Evolutionary conservation across 2,888 invertebrate species (phyloP).

Genomic region (Cephus nigrinus): DNA sequence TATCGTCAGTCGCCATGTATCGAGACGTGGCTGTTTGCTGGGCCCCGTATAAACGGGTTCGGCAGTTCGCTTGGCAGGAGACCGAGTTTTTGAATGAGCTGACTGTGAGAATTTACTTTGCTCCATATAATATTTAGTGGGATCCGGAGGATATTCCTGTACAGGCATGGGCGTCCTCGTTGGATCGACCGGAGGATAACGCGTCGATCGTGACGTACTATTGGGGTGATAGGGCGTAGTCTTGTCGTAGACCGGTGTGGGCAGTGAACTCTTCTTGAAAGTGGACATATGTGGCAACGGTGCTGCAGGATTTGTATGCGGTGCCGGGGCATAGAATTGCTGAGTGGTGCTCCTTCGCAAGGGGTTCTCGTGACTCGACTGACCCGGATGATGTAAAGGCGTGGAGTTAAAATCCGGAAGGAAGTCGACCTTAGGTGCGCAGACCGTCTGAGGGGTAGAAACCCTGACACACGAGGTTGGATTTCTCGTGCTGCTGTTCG

Average conservation of each 20-base stretch:
- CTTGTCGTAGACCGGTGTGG: constrained; percentile 41
- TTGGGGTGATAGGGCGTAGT: constrained; percentile 42
- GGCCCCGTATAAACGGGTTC: constrained; percentile 57
- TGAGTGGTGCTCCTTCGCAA: constrained; percentile 39
- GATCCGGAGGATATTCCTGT: constrained; percentile 47
- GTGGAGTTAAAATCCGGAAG: constrained; percentile 76
- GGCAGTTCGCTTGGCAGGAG: constrained; percentile 59
- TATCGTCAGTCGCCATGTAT: constrained; percentile 69
- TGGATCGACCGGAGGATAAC: constrained; percentile 43
- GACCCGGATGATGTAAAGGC: constrained; percentile 43
- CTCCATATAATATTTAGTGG: constrained; percentile 51
- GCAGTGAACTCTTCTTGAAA: constrained; percentile 56
- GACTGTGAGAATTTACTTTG: constrained; percentile 35
- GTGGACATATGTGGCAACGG: constrained; percentile 58
- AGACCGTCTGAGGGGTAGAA: constrained; percentile 57
- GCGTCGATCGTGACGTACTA: constrained; percentile 34
- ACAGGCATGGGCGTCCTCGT: constrained; percentile 36
- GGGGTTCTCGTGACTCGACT: constrained; percentile 21
- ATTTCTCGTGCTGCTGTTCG: constrained; percentile 30
- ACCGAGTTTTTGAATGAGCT: constrained; percentile 45
- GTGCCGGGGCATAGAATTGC: constrained; percentile 44
- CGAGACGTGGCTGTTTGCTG: constrained; percentile 68
- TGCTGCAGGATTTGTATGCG: constrained; percentile 27
- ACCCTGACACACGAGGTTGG: constrained; percentile 38
- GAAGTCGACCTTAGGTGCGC: constrained; percentile 82